These are phyloP conservation scores for Chaetorhynchus papuensis DNA, from an alignment of 2,113 vertebrate species.

Conservation along the genomic window DNA sequence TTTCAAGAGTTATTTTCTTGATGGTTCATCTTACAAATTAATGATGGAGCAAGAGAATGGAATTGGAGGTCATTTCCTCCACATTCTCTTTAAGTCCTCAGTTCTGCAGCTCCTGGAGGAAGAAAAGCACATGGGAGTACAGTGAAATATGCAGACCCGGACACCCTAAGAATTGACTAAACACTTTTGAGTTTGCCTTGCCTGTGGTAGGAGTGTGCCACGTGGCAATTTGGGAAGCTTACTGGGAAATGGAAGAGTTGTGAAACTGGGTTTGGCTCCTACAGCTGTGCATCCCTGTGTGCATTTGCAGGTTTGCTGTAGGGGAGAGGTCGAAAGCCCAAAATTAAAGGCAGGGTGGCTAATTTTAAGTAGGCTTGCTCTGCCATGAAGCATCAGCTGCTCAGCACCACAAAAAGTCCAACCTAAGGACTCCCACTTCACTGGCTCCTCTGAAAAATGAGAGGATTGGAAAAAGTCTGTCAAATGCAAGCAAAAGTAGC, in stretches of 20 bases:
- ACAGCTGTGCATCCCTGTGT: neutral
- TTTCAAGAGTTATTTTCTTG: neutral
- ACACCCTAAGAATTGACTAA: neutral
- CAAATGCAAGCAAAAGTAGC: neutral
- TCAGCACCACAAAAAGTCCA: neutral
- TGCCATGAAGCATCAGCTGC: neutral
- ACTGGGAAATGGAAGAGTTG: neutral
- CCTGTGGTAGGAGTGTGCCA: neutral
- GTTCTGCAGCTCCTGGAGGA: neutral
- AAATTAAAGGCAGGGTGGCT: neutral
- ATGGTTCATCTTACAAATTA: neutral
- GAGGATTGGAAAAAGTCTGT: neutral
- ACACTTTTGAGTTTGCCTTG: neutral
- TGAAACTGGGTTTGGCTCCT: neutral
- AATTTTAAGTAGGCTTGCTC: neutral
- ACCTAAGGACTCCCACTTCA: neutral
- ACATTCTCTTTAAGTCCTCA: neutral
- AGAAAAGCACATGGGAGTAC: neutral
- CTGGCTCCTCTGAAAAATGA: neutral
- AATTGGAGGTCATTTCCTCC: neutral
- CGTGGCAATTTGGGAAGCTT: neutral
- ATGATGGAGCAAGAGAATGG: neutral
- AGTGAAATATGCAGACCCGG: neutral
- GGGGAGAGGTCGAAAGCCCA: neutral
- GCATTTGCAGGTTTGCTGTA: neutral